These are phyloP conservation scores for Idaea dimidiata DNA, from an alignment of 2,888 invertebrate genomes.

Conservation along the genomic window DNA sequence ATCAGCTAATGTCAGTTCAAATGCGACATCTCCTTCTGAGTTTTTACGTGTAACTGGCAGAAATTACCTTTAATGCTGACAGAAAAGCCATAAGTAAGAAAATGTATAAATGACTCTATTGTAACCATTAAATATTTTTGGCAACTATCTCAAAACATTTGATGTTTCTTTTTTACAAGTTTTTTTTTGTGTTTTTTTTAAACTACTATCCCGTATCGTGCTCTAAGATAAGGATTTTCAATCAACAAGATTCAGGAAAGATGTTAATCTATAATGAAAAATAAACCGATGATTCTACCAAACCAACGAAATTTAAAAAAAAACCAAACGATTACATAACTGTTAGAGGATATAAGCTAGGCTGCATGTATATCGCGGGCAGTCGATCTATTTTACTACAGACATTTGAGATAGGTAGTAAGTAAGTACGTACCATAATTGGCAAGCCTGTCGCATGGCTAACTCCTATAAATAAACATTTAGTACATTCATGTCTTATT, in stretches of 20 bases:
- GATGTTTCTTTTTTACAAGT: too few species aligned
- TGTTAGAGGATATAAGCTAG: conserved; percentile 1
- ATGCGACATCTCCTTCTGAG: too few species aligned
- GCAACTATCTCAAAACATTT: too few species aligned
- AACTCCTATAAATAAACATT: conserved; percentile 45
- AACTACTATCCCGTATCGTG: too few species aligned
- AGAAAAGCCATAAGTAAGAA: too few species aligned
- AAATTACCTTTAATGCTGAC: too few species aligned
- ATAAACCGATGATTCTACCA: not conserved
- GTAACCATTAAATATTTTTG: too few species aligned
- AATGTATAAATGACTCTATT: too few species aligned
- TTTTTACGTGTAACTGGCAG: too few species aligned
- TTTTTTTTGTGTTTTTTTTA: too few species aligned
- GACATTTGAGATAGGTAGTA: not conserved
- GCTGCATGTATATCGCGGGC: conserved; percentile 10
- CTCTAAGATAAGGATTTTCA: conserved; percentile 2
- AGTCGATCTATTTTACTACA: not conserved
- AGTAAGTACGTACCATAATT: conserved; percentile 11
- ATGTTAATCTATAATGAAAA: not conserved
- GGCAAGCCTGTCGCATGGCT: conserved; percentile 41
- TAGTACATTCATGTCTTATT: conserved; percentile 60
- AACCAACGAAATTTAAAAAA: not conserved
- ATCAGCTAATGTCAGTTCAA: too few species aligned
- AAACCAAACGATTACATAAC: not conserved
- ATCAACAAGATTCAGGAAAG: conserved; percentile 1